Base-by-base conservation (phyloP, 2,888 invertebrate species). In the Drosophila pegasa region DNA sequence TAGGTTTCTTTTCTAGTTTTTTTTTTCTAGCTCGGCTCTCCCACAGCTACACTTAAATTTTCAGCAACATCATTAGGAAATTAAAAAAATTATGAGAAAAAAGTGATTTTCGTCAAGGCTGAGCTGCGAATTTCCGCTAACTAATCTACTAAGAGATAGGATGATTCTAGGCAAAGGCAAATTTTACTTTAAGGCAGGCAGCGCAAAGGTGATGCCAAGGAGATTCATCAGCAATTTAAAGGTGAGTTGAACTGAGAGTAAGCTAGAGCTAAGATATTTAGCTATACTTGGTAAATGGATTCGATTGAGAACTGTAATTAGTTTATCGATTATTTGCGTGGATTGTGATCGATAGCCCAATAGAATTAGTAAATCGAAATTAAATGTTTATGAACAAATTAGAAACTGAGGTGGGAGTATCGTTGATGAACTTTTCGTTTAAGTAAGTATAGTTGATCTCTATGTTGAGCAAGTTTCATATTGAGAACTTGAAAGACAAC, bases 11-110 rank as follows among this genome's bases (percentile, higher is more conserved):
- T 9, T 22, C 7, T 9, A n/a, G n/a, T 3, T 25, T 45, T 45
- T 27, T n/a, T 29, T 12, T 29, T 31, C 29, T 29, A 27, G 31
- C 29, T 9, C 25, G 14, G 41, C 43, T 29, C 48, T 55, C 40
- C 37, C 61, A 52, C 31, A 22, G 52, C 76, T 65, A 55, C 55
- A 43, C 56, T 75, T 40, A 31, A 33, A 66, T 55, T 60, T 61
- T 58, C 47, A 63, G 69, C 65, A 67, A 58, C 85, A 81, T 81
- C 87, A 82, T 85, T 87, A 87, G 67, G 52, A 85, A 78, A 82
- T 85, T 87, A 72, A 70, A 82, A 86, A 69, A 60, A 40, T 12
- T 27, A 25, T 3, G 18, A 47, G 14, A 50, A 68, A 48, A 51
- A 48, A 66, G 22, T 31, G 29, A 31, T 31, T n/a, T 25, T 16